Evolutionary conservation across 2,888 invertebrate species (phyloP).

Genomic region (Cheilosia grossa): DNA sequence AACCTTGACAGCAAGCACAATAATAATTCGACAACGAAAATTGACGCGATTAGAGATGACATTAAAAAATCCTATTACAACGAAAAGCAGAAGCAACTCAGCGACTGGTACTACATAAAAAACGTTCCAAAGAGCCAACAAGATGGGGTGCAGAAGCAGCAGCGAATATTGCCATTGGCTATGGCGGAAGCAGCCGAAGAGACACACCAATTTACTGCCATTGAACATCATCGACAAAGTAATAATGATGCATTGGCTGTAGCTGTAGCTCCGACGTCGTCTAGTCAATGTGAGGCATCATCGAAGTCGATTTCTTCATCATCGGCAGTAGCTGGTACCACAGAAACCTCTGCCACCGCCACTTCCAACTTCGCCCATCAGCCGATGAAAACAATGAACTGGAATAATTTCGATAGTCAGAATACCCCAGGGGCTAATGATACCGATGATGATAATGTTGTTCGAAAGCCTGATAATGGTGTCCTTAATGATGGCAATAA

Average conservation of each 20-base stretch:
- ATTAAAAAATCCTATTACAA: slow-evolving; percentile 74
- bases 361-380: slow-evolving; percentile 8
- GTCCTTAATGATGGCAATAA: slow-evolving; percentile 48
- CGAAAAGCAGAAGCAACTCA: slow-evolving; percentile 77
- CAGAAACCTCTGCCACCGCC: not conserved
- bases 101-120: slow-evolving; percentile 78
- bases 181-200: slow-evolving; percentile 31
- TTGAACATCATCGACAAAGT: slow-evolving; percentile 49
- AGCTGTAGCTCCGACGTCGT: slow-evolving; percentile 21
- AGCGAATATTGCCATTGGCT: slow-evolving; percentile 1
- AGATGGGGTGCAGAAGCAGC: slow-evolving; percentile 9
- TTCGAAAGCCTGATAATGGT: slow-evolving; percentile 61
- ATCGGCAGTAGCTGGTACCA: slow-evolving; percentile 12
- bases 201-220: slow-evolving; percentile 40
- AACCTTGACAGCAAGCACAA: slow-evolving; percentile 72
- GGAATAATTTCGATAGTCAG: slow-evolving; percentile 75
- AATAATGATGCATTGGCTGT: slow-evolving; percentile 46
- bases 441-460: slow-evolving; percentile 53
- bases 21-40: slow-evolving; percentile 70
- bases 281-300: slow-evolving; percentile 59
- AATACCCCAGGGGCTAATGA: slow-evolving; percentile 45
- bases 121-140: slow-evolving; percentile 61
- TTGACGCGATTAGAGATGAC: slow-evolving; percentile 69
- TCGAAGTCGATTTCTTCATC: slow-evolving; percentile 44
- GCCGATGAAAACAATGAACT: slow-evolving; percentile 66